Evolutionary conservation across 2,113 vertebrate genomes (phyloP).

Genomic region (Antigone vipio): DNA sequence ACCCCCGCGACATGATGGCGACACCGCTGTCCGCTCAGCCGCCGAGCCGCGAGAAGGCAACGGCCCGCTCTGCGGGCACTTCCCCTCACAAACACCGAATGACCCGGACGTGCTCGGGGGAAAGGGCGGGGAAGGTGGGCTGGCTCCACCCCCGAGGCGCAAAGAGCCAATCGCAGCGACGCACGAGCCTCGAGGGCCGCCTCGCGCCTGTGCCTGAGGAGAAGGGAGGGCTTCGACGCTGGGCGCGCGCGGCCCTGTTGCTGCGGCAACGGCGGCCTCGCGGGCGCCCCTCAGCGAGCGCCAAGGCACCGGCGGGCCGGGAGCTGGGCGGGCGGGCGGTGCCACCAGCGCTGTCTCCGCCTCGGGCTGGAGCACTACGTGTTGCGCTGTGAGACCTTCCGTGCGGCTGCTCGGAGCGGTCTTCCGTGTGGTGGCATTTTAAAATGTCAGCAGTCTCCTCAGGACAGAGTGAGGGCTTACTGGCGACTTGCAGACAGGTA

Average conservation of each 20-base stretch:
- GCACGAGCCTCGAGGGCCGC: not conserved
- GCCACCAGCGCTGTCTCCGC: accelerated
- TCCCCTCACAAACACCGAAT: not conserved
- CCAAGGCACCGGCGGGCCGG: not conserved
- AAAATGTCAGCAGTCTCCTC: not conserved
- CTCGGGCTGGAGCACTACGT: accelerated
- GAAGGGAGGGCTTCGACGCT: accelerated
- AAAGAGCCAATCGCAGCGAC: not conserved
- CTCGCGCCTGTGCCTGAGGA: not conserved
- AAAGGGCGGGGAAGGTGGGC: not conserved
- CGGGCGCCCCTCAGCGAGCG: not conserved
- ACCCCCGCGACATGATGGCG: conserved; percentile 49
- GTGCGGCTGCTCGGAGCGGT: not conserved
- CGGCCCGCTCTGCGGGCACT: not conserved
- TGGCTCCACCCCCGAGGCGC: not conserved
- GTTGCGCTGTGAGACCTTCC: not conserved
- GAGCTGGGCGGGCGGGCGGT: no score
- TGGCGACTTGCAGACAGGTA: not conserved
- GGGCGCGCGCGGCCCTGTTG: not conserved
- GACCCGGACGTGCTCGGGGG: conserved; percentile 47
- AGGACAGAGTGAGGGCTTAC: not conserved
- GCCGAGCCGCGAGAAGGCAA: not conserved
- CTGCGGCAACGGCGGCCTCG: not conserved
- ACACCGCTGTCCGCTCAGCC: not conserved
- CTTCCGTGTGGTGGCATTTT: not conserved